phyloP scores from a whole-genome alignment of 2,797 vertebrate species.

The Mormyrops boulengeri region DNA sequence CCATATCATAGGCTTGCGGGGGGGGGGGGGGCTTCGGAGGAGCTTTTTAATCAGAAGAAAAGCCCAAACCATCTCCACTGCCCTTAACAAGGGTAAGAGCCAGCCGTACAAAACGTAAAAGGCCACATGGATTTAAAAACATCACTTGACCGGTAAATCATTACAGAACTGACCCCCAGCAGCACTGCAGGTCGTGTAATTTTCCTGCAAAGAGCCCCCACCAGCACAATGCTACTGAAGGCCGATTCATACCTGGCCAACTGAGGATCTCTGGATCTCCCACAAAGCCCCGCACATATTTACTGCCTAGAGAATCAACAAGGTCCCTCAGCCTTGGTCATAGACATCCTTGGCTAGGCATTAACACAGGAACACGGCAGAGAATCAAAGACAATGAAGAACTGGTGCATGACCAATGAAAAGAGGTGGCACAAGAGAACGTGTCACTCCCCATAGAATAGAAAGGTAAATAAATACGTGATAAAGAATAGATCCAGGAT shows the following conservation, averaged over 20 bases:
- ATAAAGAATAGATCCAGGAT: not conserved
- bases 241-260: not conserved
- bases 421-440: not conserved
- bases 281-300: not conserved
- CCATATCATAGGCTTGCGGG: not conserved
- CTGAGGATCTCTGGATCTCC: not conserved
- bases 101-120: not conserved
- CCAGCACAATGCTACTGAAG: not conserved
- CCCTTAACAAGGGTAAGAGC: not conserved
- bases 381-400: not conserved
- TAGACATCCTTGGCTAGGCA: not conserved
- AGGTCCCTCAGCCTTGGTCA: not conserved
- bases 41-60: not conserved
- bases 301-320: not conserved
- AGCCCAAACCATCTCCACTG: not conserved
- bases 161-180: not conserved
- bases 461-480: not conserved
- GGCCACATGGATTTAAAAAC: not conserved
- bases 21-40: not conserved
- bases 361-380: not conserved
- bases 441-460: not conserved
- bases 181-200: not conserved
- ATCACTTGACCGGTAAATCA: not conserved
- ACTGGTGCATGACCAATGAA: not conserved
- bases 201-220: not conserved